Percentiles rank a stretch among this genome's conserved stretches.
Evolutionary conservation across 2,113 vertebrate genomes (phyloP).

Genomic region (Felis chaus): DNA sequence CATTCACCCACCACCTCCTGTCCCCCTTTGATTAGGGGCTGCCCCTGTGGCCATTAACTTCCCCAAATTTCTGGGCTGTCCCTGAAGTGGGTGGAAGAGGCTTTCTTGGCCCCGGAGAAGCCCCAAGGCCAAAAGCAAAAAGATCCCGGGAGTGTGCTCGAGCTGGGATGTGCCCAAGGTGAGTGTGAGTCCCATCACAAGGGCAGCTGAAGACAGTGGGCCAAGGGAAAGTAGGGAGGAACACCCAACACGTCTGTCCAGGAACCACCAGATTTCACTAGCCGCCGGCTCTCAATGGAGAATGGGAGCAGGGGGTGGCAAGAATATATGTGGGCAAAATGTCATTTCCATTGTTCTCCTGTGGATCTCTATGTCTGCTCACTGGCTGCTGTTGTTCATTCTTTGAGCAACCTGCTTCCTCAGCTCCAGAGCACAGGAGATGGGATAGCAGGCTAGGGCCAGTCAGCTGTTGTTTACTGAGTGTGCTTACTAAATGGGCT

Average conservation of each 20-base stretch:
- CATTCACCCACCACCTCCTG: neutral
- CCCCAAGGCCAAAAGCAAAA: neutral
- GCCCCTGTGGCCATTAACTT: neutral
- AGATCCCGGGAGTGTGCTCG: neutral
- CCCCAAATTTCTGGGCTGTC: neutral
- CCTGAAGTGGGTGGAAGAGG: neutral
- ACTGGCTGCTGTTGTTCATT: neutral
- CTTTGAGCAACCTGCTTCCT: neutral
- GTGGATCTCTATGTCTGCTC: neutral
- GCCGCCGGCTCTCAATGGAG: neutral
- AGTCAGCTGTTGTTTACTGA: neutral
- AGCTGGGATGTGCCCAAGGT: neutral
- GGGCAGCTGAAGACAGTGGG: neutral
- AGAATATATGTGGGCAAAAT: neutral
- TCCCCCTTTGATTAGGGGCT: neutral
- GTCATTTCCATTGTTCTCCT: neutral
- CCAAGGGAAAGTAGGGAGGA: neutral
- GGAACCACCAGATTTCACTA: neutral
- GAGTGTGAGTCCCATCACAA: neutral
- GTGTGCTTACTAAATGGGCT: neutral
- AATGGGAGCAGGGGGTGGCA: too few species aligned
- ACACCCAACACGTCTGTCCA: rapidly evolving
- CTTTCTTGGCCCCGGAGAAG: neutral
- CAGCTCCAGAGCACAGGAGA: neutral
- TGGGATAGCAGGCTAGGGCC: rapidly evolving